Evolutionary conservation across 2,888 invertebrate species (phyloP).

Genomic region (Aethes cnicana): DNA sequence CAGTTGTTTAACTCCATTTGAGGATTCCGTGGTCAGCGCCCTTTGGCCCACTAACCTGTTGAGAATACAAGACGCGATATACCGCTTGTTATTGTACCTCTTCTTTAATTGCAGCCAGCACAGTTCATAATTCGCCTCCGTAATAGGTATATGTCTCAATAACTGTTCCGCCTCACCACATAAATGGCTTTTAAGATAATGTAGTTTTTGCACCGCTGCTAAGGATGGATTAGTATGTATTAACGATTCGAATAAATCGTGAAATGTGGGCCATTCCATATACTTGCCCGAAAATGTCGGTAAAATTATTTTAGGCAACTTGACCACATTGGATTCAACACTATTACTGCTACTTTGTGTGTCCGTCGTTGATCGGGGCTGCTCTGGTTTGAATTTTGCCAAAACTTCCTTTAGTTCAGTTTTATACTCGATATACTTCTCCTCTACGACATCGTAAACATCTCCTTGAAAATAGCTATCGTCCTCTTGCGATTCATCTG

Average conservation of each 20-base stretch:
- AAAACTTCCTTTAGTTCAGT: not conserved
- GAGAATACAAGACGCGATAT: constrained; percentile 23
- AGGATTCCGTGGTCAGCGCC: constrained; percentile 1
- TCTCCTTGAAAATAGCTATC: not conserved
- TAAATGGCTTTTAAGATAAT: constrained; percentile 2
- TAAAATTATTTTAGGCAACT: not conserved
- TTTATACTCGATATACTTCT: not conserved
- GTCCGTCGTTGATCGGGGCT: not conserved
- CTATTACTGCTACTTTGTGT: not conserved
- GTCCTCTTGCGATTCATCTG: not conserved
- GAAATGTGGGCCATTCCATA: too few relatives aligned
- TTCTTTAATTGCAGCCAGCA: constrained; percentile 22
- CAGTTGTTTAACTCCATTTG: constrained; percentile 12
- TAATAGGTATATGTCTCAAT: not conserved
- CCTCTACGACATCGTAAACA: not conserved
- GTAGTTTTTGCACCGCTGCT: constrained; percentile 19
- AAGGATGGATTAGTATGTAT: constrained; percentile 12
- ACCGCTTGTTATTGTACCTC: constrained; percentile 30
- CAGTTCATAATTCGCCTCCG: constrained; percentile 4
- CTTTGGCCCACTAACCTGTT: constrained; percentile 21
- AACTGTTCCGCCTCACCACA: constrained; percentile 3
- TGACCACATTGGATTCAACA: not conserved
- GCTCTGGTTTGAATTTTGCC: not conserved
- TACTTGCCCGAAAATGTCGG: constrained; percentile 11
- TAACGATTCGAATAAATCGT: constrained; percentile 11